These are phyloP conservation scores for Tamias sibiricus DNA, from an alignment of 2,113 vertebrate species.

Conservation along the genomic window DNA sequence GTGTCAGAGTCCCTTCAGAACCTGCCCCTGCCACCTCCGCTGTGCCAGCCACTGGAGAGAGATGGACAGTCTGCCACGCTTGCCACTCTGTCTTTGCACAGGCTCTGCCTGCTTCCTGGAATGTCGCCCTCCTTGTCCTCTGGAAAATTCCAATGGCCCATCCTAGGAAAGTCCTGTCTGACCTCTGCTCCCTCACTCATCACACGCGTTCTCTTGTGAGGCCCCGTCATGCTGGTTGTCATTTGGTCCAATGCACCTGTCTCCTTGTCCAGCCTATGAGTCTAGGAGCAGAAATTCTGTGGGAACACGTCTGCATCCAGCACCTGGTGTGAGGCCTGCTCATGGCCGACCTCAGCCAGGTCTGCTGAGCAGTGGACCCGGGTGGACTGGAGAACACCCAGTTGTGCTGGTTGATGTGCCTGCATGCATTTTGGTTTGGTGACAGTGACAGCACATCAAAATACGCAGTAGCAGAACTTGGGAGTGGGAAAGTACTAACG, in stretches of 20 bases:
- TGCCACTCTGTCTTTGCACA: background rate
- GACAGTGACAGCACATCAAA: background rate
- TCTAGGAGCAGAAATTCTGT: background rate
- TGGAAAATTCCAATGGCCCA: no score
- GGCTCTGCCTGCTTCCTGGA: background rate
- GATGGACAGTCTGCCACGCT: no score
- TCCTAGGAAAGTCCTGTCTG: no score
- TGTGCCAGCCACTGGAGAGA: background rate
- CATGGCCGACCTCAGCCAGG: background rate
- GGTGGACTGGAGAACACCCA: background rate
- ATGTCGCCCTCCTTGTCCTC: no score
- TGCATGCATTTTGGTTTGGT: background rate
- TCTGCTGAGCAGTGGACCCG: background rate
- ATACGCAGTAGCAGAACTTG: background rate
- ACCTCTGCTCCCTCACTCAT: no score
- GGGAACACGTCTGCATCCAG: background rate
- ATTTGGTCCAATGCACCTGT: background rate
- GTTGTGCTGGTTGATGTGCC: no score
- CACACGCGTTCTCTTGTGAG: background rate
- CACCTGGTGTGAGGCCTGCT: background rate
- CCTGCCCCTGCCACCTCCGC: no score
- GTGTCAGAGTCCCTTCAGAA: background rate
- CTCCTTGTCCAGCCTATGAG: background rate
- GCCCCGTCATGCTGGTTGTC: background rate
- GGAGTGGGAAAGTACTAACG: background rate